Conservation (phyloP, 1,140 invertebrate species). For the Apocrypta bakeri region DNA sequence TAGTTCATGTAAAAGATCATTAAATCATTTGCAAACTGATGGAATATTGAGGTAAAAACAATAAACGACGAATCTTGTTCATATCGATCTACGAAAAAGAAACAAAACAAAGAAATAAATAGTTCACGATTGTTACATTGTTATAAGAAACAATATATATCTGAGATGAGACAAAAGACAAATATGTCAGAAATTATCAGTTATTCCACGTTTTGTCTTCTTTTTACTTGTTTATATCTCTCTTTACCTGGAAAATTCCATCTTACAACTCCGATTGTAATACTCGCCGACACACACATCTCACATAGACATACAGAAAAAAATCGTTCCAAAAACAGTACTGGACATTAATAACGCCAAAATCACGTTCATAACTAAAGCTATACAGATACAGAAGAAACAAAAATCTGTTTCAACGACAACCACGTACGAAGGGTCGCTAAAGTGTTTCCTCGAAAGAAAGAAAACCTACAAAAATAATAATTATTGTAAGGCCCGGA, state of each 20-base stretch:
- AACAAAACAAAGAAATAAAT: too few species aligned
- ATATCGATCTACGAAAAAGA: too few species aligned
- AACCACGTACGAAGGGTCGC: neutral
- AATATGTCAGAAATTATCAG: too few species aligned
- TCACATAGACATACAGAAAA: neutral
- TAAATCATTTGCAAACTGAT: neutral
- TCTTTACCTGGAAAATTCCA: too few species aligned
- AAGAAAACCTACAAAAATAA: neutral
- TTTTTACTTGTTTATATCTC: too few species aligned
- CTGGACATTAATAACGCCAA: conserved; percentile 1
- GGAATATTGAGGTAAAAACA: neutral
- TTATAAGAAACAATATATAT: too few species aligned
- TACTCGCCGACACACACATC: neutral
- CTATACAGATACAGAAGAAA: neutral
- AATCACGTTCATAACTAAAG: conserved; percentile 6
- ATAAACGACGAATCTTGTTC: neutral
- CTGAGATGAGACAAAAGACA: too few species aligned
- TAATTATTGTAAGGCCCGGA: too few species aligned
- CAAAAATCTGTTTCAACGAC: neutral
- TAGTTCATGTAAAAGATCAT: neutral
- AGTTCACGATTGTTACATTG: too few species aligned
- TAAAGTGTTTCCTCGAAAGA: neutral
- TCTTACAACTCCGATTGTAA: too few species aligned
- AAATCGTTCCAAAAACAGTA: neutral
- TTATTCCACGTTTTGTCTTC: too few species aligned